phyloP scores from a whole-genome alignment of 2,113 vertebrate genomes.

The Pituophis catenifer region DNA sequence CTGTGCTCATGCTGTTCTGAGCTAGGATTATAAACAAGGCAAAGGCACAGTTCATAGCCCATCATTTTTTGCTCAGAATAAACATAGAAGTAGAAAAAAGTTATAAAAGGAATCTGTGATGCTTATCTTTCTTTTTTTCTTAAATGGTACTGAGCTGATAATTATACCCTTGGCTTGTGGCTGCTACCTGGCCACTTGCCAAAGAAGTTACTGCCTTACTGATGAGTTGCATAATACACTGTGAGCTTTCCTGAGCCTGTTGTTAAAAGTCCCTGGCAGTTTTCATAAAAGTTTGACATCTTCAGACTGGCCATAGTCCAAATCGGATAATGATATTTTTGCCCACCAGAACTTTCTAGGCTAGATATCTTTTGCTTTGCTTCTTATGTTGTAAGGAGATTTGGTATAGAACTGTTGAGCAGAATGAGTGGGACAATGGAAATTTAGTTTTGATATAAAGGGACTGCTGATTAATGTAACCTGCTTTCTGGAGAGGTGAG shows the following conservation, averaged over 20 bases:
- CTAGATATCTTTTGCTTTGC: neutral
- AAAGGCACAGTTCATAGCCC: neutral
- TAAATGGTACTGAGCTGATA: neutral
- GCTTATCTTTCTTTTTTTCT: neutral
- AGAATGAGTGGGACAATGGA: neutral
- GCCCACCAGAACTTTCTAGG: neutral
- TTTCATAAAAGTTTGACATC: constrained; percentile 15
- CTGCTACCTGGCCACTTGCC: neutral
- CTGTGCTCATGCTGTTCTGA: neutral
- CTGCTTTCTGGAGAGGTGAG: neutral
- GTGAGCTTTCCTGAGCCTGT: neutral
- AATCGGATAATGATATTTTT: constrained; percentile 16
- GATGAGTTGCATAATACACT: neutral
- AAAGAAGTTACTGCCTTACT: neutral
- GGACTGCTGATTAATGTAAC: neutral
- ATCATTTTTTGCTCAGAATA: neutral
- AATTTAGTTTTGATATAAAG: neutral
- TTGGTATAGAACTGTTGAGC: neutral
- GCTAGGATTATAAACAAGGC: neutral
- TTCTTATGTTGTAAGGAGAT: neutral
- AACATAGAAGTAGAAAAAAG: neutral
- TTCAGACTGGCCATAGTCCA: neutral
- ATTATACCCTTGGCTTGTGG: neutral
- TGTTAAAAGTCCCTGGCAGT: neutral
- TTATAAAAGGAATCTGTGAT: neutral